A percentile compares a stretch with the other conserved stretches of the same genome.
Evolutionary conservation across 2,888 invertebrate genomes (phyloP).

Genomic region (Drosophila koepferae): DNA sequence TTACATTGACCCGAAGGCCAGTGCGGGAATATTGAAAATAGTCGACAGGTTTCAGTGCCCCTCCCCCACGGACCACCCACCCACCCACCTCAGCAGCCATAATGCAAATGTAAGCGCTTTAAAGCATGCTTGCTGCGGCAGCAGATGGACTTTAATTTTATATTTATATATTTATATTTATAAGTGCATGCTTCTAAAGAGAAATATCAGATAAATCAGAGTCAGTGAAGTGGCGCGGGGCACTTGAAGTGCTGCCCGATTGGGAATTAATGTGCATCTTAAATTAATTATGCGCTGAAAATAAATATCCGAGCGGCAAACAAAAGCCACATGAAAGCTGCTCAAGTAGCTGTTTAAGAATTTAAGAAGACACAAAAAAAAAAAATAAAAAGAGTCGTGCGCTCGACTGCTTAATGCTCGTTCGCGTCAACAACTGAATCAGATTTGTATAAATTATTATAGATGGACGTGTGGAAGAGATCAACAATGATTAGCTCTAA

Average conservation of each 20-base stretch:
- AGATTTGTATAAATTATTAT: not conserved
- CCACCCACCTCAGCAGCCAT: not conserved
- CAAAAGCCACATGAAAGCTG: slow-evolving; percentile 62
- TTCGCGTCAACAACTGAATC: not conserved
- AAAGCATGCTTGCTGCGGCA: not conserved
- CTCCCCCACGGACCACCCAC: not conserved
- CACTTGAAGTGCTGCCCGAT: slow-evolving; percentile 63
- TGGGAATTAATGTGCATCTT: slow-evolving; percentile 66
- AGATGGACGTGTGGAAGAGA: not conserved
- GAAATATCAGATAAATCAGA: slow-evolving; percentile 6
- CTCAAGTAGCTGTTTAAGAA: slow-evolving; percentile 64
- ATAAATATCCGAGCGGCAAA: slow-evolving; percentile 61
- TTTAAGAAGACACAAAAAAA: too few relatives aligned
- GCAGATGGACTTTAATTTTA: not conserved
- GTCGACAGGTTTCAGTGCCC: not conserved
- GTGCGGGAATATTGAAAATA: not conserved
- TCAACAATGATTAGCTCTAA: too few relatives aligned
- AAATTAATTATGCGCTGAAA: slow-evolving; percentile 76
- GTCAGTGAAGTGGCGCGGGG: slow-evolving; percentile 54
- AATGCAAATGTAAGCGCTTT: slow-evolving; percentile 9
- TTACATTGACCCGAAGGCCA: not conserved
- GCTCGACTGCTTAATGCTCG: not conserved
- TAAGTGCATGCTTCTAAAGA: not conserved
- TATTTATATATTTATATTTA: not conserved
- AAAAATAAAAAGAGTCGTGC: not conserved